Evolutionary conservation across 2,113 vertebrate species (phyloP).

Genomic region (Bostrychus sinensis): DNA sequence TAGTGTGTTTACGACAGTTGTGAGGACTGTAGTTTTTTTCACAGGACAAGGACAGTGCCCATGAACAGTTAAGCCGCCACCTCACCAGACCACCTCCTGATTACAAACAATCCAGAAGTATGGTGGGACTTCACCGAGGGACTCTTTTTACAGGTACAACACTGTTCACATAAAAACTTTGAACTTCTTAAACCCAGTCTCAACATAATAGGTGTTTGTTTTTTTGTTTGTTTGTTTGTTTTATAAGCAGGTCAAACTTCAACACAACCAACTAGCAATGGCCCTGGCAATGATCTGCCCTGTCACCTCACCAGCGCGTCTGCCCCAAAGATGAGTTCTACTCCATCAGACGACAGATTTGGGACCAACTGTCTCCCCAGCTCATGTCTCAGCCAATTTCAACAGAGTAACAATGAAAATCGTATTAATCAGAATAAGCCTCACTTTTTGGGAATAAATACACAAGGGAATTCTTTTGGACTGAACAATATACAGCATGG

Average conservation of each 20-base stretch:
- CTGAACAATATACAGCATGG: slow-evolving; percentile 78
- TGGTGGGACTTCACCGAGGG: slow-evolving; percentile 82
- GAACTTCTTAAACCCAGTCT: background rate
- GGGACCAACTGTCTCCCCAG: slow-evolving; percentile 80
- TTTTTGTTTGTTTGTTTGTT: background rate
- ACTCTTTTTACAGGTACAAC: slow-evolving; percentile 84
- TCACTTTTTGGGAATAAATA: slow-evolving; percentile 79
- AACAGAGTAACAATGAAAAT: slow-evolving; percentile 83
- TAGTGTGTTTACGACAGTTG: no score
- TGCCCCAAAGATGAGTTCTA: slow-evolving; percentile 81
- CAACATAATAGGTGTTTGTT: background rate
- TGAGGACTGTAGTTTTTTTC: no score
- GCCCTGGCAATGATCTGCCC: slow-evolving; percentile 82
- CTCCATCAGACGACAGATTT: slow-evolving; percentile 82
- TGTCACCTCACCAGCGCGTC: slow-evolving; percentile 82
- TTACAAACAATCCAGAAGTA: slow-evolving; percentile 90
- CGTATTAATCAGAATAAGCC: slow-evolving; percentile 82
- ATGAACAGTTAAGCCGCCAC: slow-evolving; percentile 91
- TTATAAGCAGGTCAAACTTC: slow-evolving; percentile 76
- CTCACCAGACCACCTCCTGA: slow-evolving; percentile 93
- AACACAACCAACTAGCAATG: slow-evolving; percentile 81
- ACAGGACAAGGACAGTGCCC: slow-evolving; percentile 88
- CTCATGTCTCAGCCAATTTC: slow-evolving; percentile 78
- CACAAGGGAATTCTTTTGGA: slow-evolving; percentile 79
- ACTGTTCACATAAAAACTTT: background rate